phyloP scores from a whole-genome alignment of 2,113 vertebrate species.

The Sander lucioperca region DNA sequence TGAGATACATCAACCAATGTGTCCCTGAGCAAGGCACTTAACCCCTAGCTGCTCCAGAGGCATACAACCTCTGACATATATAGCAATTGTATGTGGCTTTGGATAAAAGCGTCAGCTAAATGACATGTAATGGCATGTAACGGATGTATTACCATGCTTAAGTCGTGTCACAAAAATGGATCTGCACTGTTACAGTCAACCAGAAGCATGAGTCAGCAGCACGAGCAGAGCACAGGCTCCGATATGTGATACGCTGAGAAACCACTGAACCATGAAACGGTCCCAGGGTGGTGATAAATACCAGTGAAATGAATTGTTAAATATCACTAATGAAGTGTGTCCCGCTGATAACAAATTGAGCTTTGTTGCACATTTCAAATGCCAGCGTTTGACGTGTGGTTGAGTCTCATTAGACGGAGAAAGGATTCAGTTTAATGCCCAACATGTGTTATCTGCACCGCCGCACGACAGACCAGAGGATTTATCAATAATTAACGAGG shows the following conservation, averaged over 20 bases:
- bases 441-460: constrained; percentile 17
- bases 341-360: neutral
- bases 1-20: too few species aligned
- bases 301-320: constrained; percentile 15
- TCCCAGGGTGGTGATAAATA: neutral
- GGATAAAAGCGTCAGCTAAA: too few species aligned
- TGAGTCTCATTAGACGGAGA: neutral
- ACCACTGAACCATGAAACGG: neutral
- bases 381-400: neutral
- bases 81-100: too few species aligned
- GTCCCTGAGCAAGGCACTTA: too few species aligned
- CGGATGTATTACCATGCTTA: too few species aligned
- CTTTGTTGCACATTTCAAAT: neutral
- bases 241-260: neutral
- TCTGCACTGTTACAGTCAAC: too few species aligned
- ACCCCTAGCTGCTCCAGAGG: too few species aligned
- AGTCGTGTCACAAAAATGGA: too few species aligned
- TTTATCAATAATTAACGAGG: constrained; percentile 35
- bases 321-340: constrained; percentile 24
- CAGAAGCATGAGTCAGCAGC: neutral
- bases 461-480: neutral
- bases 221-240: neutral
- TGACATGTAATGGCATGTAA: too few species aligned
- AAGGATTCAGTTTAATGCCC: neutral
- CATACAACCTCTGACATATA: too few species aligned